A percentile compares a stretch with the other conserved stretches of the same genome.
Evolutionary conservation across 2,113 vertebrate genomes (phyloP).

Genomic region (Parotia lawesii): DNA sequence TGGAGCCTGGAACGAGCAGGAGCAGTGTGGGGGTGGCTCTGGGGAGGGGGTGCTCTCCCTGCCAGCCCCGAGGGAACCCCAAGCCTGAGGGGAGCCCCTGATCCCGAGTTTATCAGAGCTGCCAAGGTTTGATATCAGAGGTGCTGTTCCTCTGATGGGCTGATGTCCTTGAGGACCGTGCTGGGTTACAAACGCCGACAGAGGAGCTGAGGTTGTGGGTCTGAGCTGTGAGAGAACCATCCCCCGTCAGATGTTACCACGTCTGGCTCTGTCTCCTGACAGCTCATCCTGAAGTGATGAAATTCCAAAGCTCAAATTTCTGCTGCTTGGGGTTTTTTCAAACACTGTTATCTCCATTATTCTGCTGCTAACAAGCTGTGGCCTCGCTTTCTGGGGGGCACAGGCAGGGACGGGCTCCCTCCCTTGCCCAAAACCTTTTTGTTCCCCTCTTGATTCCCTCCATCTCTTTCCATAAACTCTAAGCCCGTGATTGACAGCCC

Average conservation of each 20-base stretch:
- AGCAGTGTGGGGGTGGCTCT: background rate
- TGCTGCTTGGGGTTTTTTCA: background rate
- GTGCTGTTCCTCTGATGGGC: background rate
- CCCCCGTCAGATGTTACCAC: background rate
- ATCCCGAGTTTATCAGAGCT: background rate
- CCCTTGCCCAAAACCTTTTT: background rate
- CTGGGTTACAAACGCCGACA: accelerated
- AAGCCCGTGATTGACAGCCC: background rate
- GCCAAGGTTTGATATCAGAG: background rate
- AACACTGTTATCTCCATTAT: background rate
- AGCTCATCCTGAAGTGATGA: background rate
- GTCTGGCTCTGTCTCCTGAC: background rate
- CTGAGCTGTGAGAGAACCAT: background rate
- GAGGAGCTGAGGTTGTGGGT: background rate
- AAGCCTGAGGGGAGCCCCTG: background rate
- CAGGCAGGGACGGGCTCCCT: background rate
- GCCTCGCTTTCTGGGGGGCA: background rate
- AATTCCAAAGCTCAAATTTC: background rate
- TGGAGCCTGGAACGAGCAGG: background rate
- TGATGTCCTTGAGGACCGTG: background rate
- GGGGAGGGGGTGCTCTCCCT: background rate
- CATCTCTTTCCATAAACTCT: background rate
- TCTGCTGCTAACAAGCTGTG: background rate
- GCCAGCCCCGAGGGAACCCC: background rate
- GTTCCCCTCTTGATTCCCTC: background rate